Evolutionary conservation across 2,113 vertebrate genomes (phyloP), one percentile per base, ranked within the genome.

Genomic region (Cavia aperea): DNA sequence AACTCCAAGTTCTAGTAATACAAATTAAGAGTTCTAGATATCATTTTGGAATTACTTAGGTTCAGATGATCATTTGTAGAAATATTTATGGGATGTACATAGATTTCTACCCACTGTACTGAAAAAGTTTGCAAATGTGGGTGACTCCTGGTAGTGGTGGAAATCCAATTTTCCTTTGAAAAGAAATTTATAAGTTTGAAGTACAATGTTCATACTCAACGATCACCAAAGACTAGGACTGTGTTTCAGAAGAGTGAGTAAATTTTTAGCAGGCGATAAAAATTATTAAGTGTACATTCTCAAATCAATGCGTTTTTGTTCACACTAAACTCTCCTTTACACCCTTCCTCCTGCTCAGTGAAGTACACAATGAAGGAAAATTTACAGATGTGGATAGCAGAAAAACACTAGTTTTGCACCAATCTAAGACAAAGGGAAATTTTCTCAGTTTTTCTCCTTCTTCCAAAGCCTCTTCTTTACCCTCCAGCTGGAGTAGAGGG

Each of bases 401-500:
- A 16, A 79, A 90, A 13, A 72, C 3, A 68, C 18, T 60, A 10
- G 19, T 36, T 86, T 26, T 86, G 39, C 36, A 78, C 10, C 4
- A 31, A 36, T 2, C 23, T 65, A 31, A 60, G 39, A 49, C 16
- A 89, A 73, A 56, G 7, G 7, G 9, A 36, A 33, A 51, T 36
- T 26, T n/a, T 70, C 18, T 62, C 19, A 49, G 21, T 31, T 72
- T 9, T 78, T 68, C 39, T 65, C 23, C 72, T 46, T 51, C 23
- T 49, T 18, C 11, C 7, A 24, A 58, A 66, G 29, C 60, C 49
- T 26, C 72, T 75, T 86, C 86, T 93, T 82, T 95, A 91, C 85
- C 85, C 95, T 89, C 94, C 82, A 58, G 73, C 89, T 92, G 2
- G 96, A 96, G 89, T 95, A 95, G 85, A 66, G 31, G 18, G 70